phyloP scores from a whole-genome alignment of 2,797 vertebrate species.

The Poecilia wingei region DNA sequence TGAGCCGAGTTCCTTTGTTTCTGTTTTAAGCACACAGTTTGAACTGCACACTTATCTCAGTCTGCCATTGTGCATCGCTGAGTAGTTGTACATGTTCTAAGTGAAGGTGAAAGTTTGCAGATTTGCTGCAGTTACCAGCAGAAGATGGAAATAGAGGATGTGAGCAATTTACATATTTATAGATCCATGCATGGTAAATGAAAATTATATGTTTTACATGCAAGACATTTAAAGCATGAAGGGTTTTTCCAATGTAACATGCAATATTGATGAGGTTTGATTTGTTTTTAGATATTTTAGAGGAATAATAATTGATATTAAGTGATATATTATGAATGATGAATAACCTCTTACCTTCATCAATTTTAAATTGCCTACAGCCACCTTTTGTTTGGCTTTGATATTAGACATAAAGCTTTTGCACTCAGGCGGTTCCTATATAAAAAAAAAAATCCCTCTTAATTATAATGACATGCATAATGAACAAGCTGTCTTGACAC shows the following conservation, averaged over 20 bases:
- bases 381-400: neutral
- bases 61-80: neutral
- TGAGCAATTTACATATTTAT: constrained; percentile 10
- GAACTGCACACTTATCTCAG: neutral
- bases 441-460: neutral
- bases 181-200: constrained; percentile 3
- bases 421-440: neutral
- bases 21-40: neutral
- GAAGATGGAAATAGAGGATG: neutral
- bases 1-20: neutral
- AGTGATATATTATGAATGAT: neutral
- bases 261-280: neutral
- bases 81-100: neutral
- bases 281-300: neutral
- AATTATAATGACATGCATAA: constrained; percentile 1
- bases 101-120: neutral
- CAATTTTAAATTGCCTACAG: neutral
- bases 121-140: neutral
- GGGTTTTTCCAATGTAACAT: neutral
- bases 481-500: neutral
- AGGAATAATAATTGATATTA: neutral
- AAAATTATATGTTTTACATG: neutral
- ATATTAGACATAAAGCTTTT: constrained; percentile 4
- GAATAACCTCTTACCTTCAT: neutral
- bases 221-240: neutral